Conservation (phyloP, 2,888 invertebrate species). For the Perdita meconis region DNA sequence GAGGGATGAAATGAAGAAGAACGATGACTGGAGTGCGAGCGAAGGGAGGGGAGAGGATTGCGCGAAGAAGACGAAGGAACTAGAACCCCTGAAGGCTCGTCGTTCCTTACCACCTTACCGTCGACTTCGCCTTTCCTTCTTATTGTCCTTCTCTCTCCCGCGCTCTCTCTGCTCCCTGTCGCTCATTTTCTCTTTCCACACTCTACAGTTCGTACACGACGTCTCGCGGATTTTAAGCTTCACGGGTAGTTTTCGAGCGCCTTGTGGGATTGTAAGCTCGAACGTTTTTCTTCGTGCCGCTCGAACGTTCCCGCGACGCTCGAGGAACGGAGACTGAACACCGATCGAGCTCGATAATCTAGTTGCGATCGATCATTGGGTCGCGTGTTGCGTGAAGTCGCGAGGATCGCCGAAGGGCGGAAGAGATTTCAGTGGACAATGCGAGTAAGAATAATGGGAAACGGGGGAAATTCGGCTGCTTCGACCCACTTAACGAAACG, state of each 20-base stretch:
- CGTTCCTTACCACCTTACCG: slow-evolving; percentile 60
- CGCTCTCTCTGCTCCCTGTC: slow-evolving; percentile 29
- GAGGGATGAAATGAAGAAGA: slow-evolving; percentile 32
- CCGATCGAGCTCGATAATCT: too few species aligned
- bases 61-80: slow-evolving; percentile 55
- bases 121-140: slow-evolving; percentile 45
- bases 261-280: slow-evolving; percentile 21
- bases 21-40: slow-evolving; percentile 39
- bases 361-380: too few species aligned
- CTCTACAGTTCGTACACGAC: slow-evolving; percentile 28
- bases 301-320: slow-evolving; percentile 16
- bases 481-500: too few species aligned
- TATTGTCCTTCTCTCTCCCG: background rate
- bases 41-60: slow-evolving; percentile 13
- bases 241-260: slow-evolving; percentile 51
- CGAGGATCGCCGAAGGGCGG: background rate
- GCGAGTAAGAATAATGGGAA: too few species aligned
- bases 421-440: too few species aligned
- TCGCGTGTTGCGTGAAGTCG: background rate
- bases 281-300: slow-evolving; percentile 20
- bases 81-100: slow-evolving; percentile 68
- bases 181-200: slow-evolving; percentile 32
- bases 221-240: slow-evolving; percentile 48
- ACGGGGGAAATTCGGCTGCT: too few species aligned
- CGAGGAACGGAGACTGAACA: slow-evolving; percentile 17